Conservation (phyloP, 2,888 invertebrate genomes). For the Microdon myrmicae region DNA sequence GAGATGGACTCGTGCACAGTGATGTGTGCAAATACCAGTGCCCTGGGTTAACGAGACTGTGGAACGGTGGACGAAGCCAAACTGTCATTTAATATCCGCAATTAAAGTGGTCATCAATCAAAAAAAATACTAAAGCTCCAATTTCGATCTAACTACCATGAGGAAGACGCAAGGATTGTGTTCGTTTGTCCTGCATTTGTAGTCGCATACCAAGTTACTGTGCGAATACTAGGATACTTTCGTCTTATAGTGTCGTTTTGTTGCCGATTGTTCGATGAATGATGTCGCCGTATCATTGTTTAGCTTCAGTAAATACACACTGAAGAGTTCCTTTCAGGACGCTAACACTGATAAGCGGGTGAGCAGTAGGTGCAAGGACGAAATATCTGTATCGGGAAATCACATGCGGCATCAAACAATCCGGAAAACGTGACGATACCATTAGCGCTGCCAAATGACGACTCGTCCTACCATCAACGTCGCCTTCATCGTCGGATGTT, state of each 20-base stretch:
- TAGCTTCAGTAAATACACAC: slow-evolving; percentile 7
- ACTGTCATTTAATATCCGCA: slow-evolving; percentile 67
- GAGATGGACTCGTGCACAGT: slow-evolving; percentile 41
- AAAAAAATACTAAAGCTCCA: slow-evolving; percentile 59
- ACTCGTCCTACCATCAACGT: slow-evolving; percentile 1
- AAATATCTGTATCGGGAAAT: slow-evolving; percentile 44
- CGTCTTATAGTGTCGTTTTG: slow-evolving; percentile 7
- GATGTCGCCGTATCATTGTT: slow-evolving; percentile 9
- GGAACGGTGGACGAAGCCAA: slow-evolving; percentile 53
- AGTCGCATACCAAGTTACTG: slow-evolving; percentile 42
- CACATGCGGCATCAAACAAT: slow-evolving; percentile 46
- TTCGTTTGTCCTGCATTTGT: slow-evolving; percentile 31
- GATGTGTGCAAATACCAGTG: slow-evolving; percentile 43
- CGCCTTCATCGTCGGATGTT: slow-evolving; percentile 14
- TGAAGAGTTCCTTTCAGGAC: slow-evolving; percentile 33
- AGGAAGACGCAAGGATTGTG: neutral
- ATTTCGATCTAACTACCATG: slow-evolving; percentile 36
- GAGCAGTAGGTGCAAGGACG: slow-evolving; percentile 19
- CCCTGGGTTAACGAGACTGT: too few relatives aligned
- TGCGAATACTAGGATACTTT: slow-evolving; percentile 10
- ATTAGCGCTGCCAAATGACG: slow-evolving; percentile 30
- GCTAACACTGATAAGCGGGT: slow-evolving; percentile 3
- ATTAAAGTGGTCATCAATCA: slow-evolving; percentile 68
- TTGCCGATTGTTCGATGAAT: too few relatives aligned
- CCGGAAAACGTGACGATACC: slow-evolving; percentile 47